phyloP scores from a whole-genome alignment of 2,888 invertebrate genomes.

The Mesorhabditis spiculigera region DNA sequence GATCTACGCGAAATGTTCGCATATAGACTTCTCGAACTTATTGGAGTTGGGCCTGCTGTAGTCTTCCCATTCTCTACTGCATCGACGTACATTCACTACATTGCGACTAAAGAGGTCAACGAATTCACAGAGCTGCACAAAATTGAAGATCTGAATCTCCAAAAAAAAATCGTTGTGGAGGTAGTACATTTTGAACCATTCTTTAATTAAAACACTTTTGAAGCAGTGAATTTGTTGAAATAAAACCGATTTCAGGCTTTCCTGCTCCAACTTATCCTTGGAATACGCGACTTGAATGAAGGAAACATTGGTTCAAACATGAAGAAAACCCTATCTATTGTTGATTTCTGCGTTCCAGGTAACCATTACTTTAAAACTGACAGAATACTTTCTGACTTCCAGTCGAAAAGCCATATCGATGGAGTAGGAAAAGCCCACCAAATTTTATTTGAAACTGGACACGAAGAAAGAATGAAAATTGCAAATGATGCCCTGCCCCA shows the following conservation, averaged over 20 bases:
- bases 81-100: conserved; percentile 20
- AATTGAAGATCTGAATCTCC: neutral
- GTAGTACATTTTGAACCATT: conserved; percentile 14
- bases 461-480: conserved; percentile 2
- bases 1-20: conserved; percentile 27
- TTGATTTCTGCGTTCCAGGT: conserved; percentile 26
- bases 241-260: conserved; percentile 24
- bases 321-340: conserved; percentile 22
- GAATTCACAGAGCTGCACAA: conserved; percentile 16
- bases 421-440: conserved; percentile 17
- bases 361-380: conserved; percentile 17
- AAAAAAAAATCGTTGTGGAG: conserved; percentile 19
- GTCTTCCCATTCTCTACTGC: conserved; percentile 8
- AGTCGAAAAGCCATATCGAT: conserved; percentile 20
- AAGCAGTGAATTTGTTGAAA: conserved; percentile 16
- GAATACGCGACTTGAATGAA: conserved; percentile 19
- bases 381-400: conserved; percentile 21
- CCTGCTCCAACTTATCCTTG: conserved; percentile 23
- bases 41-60: conserved; percentile 20
- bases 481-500: no score
- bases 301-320: conserved; percentile 24
- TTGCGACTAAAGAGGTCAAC: conserved; percentile 19
- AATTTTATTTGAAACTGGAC: conserved; percentile 19
- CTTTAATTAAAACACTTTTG: conserved; percentile 15
- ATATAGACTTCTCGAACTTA: conserved; percentile 20